Evolutionary conservation across 2,888 invertebrate species (phyloP), one percentile per base, ranked within the genome.

Genomic region (Drosophila tripunctata): DNA sequence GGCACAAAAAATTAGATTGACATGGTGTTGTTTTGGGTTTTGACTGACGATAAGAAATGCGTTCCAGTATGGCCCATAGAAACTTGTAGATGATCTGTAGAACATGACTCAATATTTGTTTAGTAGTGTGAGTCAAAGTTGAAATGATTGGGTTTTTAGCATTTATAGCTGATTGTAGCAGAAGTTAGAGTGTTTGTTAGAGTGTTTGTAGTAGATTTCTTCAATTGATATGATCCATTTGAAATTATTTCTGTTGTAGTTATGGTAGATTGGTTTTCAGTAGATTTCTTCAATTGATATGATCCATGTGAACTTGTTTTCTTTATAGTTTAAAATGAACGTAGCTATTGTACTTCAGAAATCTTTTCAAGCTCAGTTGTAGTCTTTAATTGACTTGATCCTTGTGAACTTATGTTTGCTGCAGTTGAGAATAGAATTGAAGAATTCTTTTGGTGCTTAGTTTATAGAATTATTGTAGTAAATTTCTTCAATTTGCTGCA

Each of bases 1-100:
- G 72, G 78, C 81, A 80, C 84, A 65, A 66, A 66, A 70, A 68
- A 45, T 10, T 22, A 57, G 17, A 21, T 58, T 31, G 44, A 48
- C 17, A 27, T 51, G n/a, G n/a, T n/a, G n/a, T n/a, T 30, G 15
- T 48, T 48, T 1, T 5, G 36, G 21, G 15, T 19, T 17, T 12
- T 8, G 10, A 33, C 21, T 8, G 24, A 6, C 12, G 54, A 50
- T 50, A 35, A 44, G 45, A 48, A 44, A 31, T 35, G 6, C n/a
- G 6, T 21, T 52, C 31, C 50, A 66, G 51, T 21, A 24, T n/a
- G 31, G 19, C 8, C 30, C 51, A 33, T 10, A 17, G 31, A n/a
- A 14, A 27, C n/a, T 27, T 5, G 27, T 17, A 33, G 43, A 19
- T 14, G 35, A 24, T 47, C 19, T 43, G 12, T 15, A 14, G 8